phyloP scores from a whole-genome alignment of 2,888 invertebrate genomes.

The Strigamia crassipes region DNA sequence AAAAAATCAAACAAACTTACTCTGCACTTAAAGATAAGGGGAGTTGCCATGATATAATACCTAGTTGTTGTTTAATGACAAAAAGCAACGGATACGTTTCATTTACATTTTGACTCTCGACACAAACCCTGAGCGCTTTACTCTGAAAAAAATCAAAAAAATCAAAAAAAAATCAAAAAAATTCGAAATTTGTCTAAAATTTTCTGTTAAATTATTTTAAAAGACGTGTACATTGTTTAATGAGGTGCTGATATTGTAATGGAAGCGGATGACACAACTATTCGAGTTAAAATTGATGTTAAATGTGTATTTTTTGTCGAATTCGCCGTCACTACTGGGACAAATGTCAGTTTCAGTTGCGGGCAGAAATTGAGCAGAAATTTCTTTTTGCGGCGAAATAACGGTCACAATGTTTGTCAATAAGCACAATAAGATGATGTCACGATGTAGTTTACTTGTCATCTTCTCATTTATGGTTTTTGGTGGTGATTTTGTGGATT shows the following conservation, averaged over 20 bases:
- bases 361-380: too few species aligned
- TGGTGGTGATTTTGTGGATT: too few species aligned
- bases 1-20: background rate
- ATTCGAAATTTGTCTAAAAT: background rate
- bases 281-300: background rate
- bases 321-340: background rate
- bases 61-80: constrained; percentile 48
- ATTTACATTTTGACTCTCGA: constrained; percentile 40
- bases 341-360: too few species aligned
- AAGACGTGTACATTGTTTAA: background rate
- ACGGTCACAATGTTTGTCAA: too few species aligned
- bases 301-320: background rate
- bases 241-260: background rate
- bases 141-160: constrained; percentile 38
- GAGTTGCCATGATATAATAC: constrained; percentile 50
- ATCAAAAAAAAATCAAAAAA: background rate
- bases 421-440: too few species aligned
- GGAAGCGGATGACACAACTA: background rate
- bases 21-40: constrained; percentile 35
- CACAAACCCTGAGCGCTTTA: constrained; percentile 47
- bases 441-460: too few species aligned
- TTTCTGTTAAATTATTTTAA: background rate
- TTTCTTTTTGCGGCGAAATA: too few species aligned
- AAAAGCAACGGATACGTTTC: constrained; percentile 47
- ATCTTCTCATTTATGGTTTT: too few species aligned